Evolutionary conservation across 2,797 vertebrate species (phyloP), one percentile per base, ranked within the genome.

Genomic region (Botia kubotai): DNA sequence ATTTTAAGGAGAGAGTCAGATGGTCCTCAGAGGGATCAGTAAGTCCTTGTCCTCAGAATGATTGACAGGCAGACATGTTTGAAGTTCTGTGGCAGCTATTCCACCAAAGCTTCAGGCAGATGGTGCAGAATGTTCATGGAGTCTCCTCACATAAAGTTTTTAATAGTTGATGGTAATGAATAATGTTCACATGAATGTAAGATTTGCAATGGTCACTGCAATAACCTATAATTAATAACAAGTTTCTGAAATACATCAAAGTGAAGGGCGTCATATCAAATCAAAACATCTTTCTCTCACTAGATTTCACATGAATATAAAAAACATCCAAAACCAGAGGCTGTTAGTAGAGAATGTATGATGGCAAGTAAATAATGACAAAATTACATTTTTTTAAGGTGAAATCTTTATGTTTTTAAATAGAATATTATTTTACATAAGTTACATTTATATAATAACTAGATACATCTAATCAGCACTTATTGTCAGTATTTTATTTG

Each of bases 111-210:
- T 14, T 72, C 23, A 67, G 69, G 69, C 75, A 82, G 81, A 78
- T 78, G 75, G 19, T 60, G 39, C 16, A 5, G 2, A 12, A 26
- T 21, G 62, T 72, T 62, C 48, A 57, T 82, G 60, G 23, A 36
- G 80, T 82, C 80, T 82, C 68, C 60, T 77, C 69, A 60, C 62
- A 74, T 62, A 19, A 82, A 50, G 52, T 74, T 82, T 82, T 78
- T 36, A 83, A 16, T 50, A 16, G 11, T 5, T 4, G n/a, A 48
- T 67, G n/a, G 6, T 79, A 53, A 79, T 79, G 65, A 83, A 79
- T 70, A 57, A 79, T 79, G 23, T 70, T 79, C 33, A 69, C 29
- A 69, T 72, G 14, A 36, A 73, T 65, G 58, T 23, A 43, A 57
- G 21, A 50, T 50, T 62, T 19, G 48, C 13, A 77, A 43, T 73